phyloP scores from a whole-genome alignment of 2,113 vertebrate genomes.

The Sinocyclocheilus anshuiensis region DNA sequence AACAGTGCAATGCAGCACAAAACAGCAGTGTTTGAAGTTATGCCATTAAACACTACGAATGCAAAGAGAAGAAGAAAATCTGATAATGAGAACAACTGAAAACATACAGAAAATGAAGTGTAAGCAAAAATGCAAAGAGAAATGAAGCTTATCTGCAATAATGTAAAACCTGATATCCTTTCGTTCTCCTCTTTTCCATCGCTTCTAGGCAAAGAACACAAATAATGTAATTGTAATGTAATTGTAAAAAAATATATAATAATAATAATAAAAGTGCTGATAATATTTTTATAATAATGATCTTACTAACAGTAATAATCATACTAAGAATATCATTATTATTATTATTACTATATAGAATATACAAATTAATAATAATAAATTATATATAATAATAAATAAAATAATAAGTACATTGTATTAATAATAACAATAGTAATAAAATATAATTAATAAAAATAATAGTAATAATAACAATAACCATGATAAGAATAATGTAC shows the following conservation, averaged over 20 bases:
- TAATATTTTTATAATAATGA: not conserved
- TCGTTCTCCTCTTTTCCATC: not conserved
- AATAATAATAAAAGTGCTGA: too few relatives aligned
- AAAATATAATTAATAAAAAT: too few relatives aligned
- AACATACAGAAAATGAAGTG: constrained; percentile 12
- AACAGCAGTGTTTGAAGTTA: constrained; percentile 19
- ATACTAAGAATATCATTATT: too few relatives aligned
- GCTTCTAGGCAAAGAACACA: not conserved
- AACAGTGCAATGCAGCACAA: not conserved
- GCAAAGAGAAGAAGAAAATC: constrained; percentile 1
- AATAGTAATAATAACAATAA: too few relatives aligned
- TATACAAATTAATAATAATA: too few relatives aligned
- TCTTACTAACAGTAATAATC: not conserved
- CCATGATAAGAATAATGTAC: too few relatives aligned
- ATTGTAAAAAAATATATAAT: not conserved
- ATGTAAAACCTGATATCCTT: not conserved
- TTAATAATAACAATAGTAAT: too few relatives aligned
- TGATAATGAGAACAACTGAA: constrained; percentile 13
- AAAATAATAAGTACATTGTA: too few relatives aligned
- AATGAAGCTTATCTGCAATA: not conserved
- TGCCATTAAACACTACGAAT: constrained; percentile 17
- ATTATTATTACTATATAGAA: too few relatives aligned
- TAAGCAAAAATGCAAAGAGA: constrained; percentile 14
- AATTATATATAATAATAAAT: too few relatives aligned
- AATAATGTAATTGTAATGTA: not conserved